Evolutionary conservation across 1,140 invertebrate species (phyloP).

Genomic region (Bombus waltoni): DNA sequence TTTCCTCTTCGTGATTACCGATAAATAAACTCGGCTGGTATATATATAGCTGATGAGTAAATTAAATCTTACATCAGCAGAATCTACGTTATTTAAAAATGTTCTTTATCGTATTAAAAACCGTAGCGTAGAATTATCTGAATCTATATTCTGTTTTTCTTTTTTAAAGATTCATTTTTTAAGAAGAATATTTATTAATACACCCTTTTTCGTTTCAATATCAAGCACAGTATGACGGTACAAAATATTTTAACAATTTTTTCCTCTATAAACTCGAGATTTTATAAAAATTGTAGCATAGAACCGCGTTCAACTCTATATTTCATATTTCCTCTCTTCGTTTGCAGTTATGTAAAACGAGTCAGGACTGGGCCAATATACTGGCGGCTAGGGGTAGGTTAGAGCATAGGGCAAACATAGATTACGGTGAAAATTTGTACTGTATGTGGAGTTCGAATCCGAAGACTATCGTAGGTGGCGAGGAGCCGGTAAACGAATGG

Average conservation of each 20-base stretch:
- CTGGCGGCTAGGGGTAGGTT: constrained; percentile 87
- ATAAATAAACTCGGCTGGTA: neutral
- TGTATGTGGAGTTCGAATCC: constrained; percentile 89
- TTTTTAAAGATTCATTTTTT: neutral
- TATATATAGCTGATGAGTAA: neutral
- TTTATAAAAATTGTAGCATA: too few relatives aligned
- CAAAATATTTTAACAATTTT: too few relatives aligned
- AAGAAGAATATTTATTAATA: neutral
- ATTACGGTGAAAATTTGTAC: constrained; percentile 93
- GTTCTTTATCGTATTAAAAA: too few relatives aligned
- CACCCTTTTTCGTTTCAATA: too few relatives aligned
- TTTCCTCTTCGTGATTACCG: constrained; percentile 17
- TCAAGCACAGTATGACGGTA: too few relatives aligned
- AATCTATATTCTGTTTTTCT: neutral
- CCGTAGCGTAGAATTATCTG: neutral
- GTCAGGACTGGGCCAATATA: constrained; percentile 92
- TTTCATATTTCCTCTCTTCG: neutral
- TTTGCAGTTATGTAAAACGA: constrained; percentile 86
- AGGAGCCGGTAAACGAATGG: constrained; percentile 90
- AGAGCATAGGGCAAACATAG: constrained; percentile 89
- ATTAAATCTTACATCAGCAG: neutral
- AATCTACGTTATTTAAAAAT: too few relatives aligned
- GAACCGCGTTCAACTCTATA: neutral
- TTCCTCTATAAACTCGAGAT: too few relatives aligned
- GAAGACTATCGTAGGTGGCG: constrained; percentile 86